phyloP scores from a whole-genome alignment of 2,797 vertebrate genomes.

The Ctenosaura bakeri region DNA sequence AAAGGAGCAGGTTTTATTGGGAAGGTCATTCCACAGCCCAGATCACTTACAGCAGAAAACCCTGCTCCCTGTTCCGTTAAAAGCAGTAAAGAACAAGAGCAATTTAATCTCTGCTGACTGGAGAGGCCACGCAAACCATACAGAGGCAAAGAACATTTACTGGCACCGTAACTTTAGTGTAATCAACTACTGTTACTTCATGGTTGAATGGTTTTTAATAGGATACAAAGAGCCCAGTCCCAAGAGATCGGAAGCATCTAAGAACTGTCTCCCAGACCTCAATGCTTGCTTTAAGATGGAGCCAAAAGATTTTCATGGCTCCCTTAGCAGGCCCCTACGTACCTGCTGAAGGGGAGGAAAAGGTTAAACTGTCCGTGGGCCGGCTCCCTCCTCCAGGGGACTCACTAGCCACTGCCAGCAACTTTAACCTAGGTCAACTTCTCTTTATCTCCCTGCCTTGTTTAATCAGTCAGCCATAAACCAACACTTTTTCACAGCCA shows the following conservation, averaged over 20 bases:
- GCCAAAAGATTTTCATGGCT: background rate
- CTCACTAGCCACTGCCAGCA: background rate
- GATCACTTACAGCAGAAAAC: background rate
- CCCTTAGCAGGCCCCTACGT: background rate
- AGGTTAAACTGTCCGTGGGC: background rate
- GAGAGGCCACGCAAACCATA: background rate
- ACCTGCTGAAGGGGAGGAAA: background rate
- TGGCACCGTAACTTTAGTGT: background rate
- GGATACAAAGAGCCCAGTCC: background rate
- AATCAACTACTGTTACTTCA: background rate
- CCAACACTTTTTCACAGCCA: background rate
- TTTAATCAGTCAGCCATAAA: conserved; percentile 61
- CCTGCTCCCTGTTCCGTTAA: background rate
- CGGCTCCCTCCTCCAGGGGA: no score
- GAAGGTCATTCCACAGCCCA: background rate
- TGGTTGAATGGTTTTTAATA: background rate
- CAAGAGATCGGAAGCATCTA: background rate
- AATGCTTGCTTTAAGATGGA: background rate
- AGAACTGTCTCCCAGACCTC: background rate
- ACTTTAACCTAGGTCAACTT: conserved; percentile 36
- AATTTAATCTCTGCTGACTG: background rate
- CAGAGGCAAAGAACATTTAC: background rate
- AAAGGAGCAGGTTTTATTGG: no score
- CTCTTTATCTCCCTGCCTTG: conserved; percentile 41
- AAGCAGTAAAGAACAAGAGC: background rate